Evolutionary conservation across 2,797 vertebrate genomes (phyloP), one percentile per base, ranked within the genome.

Genomic region (Botia almorhae): DNA sequence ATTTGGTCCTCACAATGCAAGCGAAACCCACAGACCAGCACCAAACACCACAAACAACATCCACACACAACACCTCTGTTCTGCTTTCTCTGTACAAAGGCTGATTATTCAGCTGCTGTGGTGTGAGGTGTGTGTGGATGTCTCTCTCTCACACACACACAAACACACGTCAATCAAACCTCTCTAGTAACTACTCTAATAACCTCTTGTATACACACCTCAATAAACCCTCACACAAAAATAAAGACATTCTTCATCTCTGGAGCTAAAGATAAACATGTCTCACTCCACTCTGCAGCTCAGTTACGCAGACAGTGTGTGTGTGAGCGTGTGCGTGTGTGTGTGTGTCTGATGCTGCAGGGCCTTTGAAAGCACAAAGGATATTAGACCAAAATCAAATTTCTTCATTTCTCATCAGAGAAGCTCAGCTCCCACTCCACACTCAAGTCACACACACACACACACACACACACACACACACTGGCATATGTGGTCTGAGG

Each of bases 41-140:
- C 29, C 29, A 29, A 29, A 29, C 29, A 29, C 29, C 4, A 29
- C 29, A 29, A 4, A 29, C 1, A 29, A 29, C 29, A 29, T n/a
- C n/a, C n/a, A n/a, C n/a, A n/a, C n/a, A n/a, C n/a, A n/a, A 29
- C 29, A 29, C 4, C 29, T 29, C 29, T 29, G 29, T 29, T 29
- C 29, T 29, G 29, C 4, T 29, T 29, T 29, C 29, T 29, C 74
- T 48, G 36, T 36, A 72, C 74, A 77, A 82, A 68, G 69, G 13
- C 69, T 72, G 58, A 69, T 69, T 82, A 48, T 77, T 77, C 69
- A 82, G 68, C 61, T 36, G 48, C 51, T 60, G 48, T 71, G 80
- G 36, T 26, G 14, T 76, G 60, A 29, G 69, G 71, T 77, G 69
- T 75, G 16, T 19, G 39, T 17, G 55, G 11, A 6, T 43, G 0